These are phyloP conservation scores for Saimiri boliviensis DNA, from an alignment of 2,113 vertebrate species.

Conservation along the genomic window DNA sequence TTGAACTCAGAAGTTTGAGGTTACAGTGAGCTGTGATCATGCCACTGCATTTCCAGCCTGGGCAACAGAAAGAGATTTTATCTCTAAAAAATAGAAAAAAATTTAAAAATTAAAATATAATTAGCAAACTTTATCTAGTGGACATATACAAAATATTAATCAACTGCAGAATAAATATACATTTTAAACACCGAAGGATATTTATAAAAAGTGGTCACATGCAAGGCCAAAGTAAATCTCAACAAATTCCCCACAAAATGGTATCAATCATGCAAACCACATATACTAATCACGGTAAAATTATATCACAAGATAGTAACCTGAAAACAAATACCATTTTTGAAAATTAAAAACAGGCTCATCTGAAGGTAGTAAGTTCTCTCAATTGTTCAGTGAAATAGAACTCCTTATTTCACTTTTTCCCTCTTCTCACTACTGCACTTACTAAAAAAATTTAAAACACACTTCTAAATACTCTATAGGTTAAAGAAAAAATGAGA, in stretches of 20 bases:
- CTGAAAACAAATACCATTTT: constrained; percentile 13
- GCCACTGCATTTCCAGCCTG: too few relatives aligned
- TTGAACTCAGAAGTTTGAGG: too few relatives aligned
- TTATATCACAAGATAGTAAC: constrained; percentile 11
- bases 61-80: too few relatives aligned
- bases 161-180: not conserved
- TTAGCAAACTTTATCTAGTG: constrained; percentile 3
- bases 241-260: not conserved
- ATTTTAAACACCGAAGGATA: not conserved
- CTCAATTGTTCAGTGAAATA: too few relatives aligned
- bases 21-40: too few relatives aligned
- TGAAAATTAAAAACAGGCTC: constrained; percentile 11
- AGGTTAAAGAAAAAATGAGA: constrained; percentile 34
- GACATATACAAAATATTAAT: not conserved
- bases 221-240: not conserved
- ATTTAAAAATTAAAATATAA: not conserved
- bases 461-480: not conserved
- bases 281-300: constrained; percentile 29
- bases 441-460: constrained; percentile 18
- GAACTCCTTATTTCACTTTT: too few relatives aligned
- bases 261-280: not conserved
- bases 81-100: too few relatives aligned
- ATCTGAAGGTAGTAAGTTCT: too few relatives aligned
- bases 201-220: constrained; percentile 28
- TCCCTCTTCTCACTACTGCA: too few relatives aligned